Evolutionary conservation across 2,888 invertebrate genomes (phyloP).

Genomic region (Toxonevra muliebris): DNA sequence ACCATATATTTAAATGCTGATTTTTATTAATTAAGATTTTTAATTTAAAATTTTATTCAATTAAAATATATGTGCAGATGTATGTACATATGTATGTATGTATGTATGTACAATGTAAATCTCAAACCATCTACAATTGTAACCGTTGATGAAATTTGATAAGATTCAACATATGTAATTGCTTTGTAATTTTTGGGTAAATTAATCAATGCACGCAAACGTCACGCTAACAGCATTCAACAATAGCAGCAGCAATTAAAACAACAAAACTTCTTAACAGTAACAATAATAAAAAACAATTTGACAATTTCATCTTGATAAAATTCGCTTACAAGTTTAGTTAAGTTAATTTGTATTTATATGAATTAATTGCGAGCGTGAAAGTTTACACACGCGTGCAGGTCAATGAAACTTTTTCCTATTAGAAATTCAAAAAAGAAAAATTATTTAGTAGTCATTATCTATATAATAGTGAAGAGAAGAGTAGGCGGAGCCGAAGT

Average conservation of each 20-base stretch:
- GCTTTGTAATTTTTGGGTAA: too few relatives aligned
- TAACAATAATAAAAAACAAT: neutral
- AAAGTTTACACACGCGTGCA: neutral
- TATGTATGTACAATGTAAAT: neutral
- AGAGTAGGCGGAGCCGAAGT: too few relatives aligned
- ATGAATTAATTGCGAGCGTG: neutral
- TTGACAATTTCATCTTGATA: slow-evolving; percentile 18
- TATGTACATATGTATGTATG: neutral
- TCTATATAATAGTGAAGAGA: too few relatives aligned
- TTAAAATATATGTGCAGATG: too few relatives aligned
- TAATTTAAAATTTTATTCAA: neutral
- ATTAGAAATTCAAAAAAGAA: neutral
- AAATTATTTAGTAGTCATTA: neutral
- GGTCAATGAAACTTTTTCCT: slow-evolving; percentile 27
- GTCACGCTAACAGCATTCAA: too few relatives aligned
- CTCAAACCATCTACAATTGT: neutral
- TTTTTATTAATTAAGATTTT: too few relatives aligned
- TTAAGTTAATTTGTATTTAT: neutral
- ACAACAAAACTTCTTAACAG: too few relatives aligned
- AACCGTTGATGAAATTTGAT: too few relatives aligned
- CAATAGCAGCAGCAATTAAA: too few relatives aligned
- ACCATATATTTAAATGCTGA: too few relatives aligned
- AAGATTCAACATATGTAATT: too few relatives aligned
- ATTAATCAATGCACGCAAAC: too few relatives aligned
- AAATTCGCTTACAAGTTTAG: slow-evolving; percentile 4